Base-by-base conservation (phyloP, 2,113 vertebrate species). In the Sprattus sprattus region DNA sequence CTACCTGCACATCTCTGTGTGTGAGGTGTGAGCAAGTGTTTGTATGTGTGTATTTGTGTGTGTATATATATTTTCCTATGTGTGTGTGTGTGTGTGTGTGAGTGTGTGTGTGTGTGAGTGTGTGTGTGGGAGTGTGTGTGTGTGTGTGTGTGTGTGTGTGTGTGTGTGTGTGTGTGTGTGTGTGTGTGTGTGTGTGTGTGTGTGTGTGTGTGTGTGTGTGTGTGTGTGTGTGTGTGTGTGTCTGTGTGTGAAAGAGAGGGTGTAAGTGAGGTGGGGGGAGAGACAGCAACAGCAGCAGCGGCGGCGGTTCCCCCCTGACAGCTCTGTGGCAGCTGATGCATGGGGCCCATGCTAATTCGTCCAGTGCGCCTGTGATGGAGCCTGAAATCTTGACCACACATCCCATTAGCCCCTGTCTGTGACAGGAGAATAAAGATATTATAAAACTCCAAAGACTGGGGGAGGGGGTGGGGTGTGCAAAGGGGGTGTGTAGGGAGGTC, bases 401-500 rank as follows among this genome's bases (percentile, higher is more conserved):
- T 98, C 97, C 97, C 96, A 98, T 99, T 99, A 99, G 96, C 97
- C 97, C 95, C 97, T 97, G 96, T 96, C 97, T 95, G 89, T 97
- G 97, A 97, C 97, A 97, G 95, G 90, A 94, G 96, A 94, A 97
- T 96, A 96, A 96, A 95, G 94, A 96, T 96, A 95, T 95, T 90
- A 87, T 92, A 93, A 92, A 96, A 94, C 95, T 95, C 89, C 88
- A 89, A 93, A 91, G 94, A 92, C 91, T 89, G 87, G 49, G 82
- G 85, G 32, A 25, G 92, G 94, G 89, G 91, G 86, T 91, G 88
- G 91, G 93, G 64, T 9, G 64, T 28, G 64, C 64, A 25, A 71
- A 71, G 94, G 39, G 39, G 93, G 91, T 94, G 92, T 93, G 93
- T 89, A 90, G 87, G 93, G 93, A 91, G 80, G 80, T 22, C 50